These are phyloP conservation scores for Drosophila sturtevanti DNA, from an alignment of 1,140 invertebrate species.

Conservation along the genomic window DNA sequence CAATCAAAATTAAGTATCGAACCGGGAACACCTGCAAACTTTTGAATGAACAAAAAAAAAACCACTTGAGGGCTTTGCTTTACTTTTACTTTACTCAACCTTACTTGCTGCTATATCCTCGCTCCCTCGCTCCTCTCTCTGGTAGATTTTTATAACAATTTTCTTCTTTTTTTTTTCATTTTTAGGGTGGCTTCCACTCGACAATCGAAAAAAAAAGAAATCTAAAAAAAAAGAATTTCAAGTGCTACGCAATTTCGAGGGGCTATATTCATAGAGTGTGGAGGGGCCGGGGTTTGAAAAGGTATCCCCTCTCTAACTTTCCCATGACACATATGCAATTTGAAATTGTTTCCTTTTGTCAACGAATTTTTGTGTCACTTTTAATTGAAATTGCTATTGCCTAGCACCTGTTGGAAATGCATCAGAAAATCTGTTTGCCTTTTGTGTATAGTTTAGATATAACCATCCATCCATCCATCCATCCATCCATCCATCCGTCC, in stretches of 20 bases:
- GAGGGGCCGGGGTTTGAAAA: background rate
- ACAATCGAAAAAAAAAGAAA: constrained; percentile 50
- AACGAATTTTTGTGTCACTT: constrained; percentile 71
- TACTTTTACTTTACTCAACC: background rate
- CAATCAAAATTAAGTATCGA: constrained; percentile 49
- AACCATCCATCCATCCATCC: background rate
- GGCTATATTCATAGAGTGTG: background rate
- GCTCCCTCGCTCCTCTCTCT: background rate
- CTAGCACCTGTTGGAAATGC: constrained; percentile 65
- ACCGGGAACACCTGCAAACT: constrained; percentile 72
- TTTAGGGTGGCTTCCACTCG: constrained; percentile 61
- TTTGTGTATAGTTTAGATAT: constrained; percentile 50
- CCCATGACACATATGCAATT: constrained; percentile 75
- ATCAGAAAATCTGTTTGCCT: constrained; percentile 55
- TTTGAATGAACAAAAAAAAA: constrained; percentile 57
- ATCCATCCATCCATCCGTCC: background rate
- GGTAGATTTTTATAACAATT: background rate
- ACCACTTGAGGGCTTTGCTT: constrained; percentile 73
- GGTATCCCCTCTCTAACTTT: constrained; percentile 54
- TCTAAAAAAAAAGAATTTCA: constrained; percentile 61
- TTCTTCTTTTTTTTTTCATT: constrained; percentile 4
- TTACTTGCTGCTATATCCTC: background rate
- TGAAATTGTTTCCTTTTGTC: constrained; percentile 75
- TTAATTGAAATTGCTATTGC: constrained; percentile 72
- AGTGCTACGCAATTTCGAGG: constrained; percentile 59